Percentiles rank a stretch among this genome's conserved stretches.
These are phyloP conservation scores for Asarcornis scutulata DNA, from an alignment of 2,113 vertebrate genomes.

Conservation along the genomic window DNA sequence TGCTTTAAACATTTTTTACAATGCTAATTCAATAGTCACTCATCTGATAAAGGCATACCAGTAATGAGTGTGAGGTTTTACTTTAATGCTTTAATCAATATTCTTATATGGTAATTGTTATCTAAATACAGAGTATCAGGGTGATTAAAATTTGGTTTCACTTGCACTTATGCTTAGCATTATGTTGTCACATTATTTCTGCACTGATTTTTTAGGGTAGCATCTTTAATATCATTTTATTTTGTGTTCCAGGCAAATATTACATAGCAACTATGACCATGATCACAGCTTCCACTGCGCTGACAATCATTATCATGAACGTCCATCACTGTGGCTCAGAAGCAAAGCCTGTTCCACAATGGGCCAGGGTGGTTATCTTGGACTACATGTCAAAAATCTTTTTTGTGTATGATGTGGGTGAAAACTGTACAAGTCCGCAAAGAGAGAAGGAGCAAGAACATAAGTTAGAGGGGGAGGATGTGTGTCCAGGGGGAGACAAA, in stretches of 20 bases:
- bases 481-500: constrained; percentile 33
- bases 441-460: constrained; percentile 57
- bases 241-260: constrained; percentile 88
- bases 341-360: constrained; percentile 93
- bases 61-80: neutral
- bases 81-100: neutral
- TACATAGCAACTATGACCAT: constrained; percentile 99
- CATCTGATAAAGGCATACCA: neutral
- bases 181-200: neutral
- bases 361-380: constrained; percentile 95
- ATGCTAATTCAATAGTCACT: neutral
- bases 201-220: neutral
- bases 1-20: neutral
- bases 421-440: constrained; percentile 86
- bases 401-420: constrained; percentile 95
- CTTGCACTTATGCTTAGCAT: neutral
- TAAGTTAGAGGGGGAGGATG: neutral
- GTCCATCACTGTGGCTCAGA: constrained; percentile 96
- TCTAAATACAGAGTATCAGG: neutral
- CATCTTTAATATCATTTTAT: neutral
- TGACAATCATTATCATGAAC: constrained; percentile 99
- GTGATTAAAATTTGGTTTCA: neutral
- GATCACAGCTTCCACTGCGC: constrained; percentile 96
- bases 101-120: neutral
- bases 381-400: constrained; percentile 96